A percentile compares a stretch with the other conserved stretches of the same genome.
phyloP scores from a whole-genome alignment of 1,140 invertebrate genomes.

The Ephestia elutella region DNA sequence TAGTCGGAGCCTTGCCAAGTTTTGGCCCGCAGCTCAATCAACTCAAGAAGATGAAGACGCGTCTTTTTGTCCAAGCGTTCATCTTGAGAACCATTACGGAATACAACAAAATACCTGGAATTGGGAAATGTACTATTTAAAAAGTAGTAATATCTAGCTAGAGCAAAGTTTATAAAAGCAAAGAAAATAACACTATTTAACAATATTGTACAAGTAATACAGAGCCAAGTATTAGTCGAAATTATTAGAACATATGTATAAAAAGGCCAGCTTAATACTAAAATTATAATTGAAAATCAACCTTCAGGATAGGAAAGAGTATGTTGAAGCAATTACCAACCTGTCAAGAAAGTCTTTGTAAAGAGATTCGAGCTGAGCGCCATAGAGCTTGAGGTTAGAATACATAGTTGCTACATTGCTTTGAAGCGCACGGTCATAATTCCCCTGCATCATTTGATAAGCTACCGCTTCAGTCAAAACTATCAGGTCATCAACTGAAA shows the following conservation, averaged over 20 bases:
- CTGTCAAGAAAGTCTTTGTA: slow-evolving; percentile 82
- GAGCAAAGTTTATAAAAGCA: no score
- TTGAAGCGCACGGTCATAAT: slow-evolving; percentile 77
- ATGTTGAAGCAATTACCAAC: no score
- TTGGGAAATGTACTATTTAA: background rate
- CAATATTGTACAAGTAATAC: no score
- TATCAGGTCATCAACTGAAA: slow-evolving; percentile 81
- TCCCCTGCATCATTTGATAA: slow-evolving; percentile 77
- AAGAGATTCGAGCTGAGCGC: slow-evolving; percentile 82
- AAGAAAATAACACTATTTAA: no score
- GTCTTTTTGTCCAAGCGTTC: slow-evolving; percentile 86
- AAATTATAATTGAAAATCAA: no score
- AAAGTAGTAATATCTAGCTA: no score
- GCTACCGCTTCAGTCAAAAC: slow-evolving; percentile 82
- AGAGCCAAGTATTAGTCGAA: no score
- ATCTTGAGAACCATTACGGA: slow-evolving; percentile 90
- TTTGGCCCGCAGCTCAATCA: slow-evolving; percentile 91
- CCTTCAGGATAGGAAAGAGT: no score
- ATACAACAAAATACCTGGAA: slow-evolving; percentile 81
- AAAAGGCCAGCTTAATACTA: no score
- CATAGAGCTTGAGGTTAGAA: slow-evolving; percentile 82
- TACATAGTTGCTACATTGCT: slow-evolving; percentile 79
- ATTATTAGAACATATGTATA: no score
- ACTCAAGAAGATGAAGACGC: slow-evolving; percentile 88
- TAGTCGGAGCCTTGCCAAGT: slow-evolving; percentile 88